Evolutionary conservation across 2,113 vertebrate species (phyloP).

Genomic region (Dasypus novemcinctus): DNA sequence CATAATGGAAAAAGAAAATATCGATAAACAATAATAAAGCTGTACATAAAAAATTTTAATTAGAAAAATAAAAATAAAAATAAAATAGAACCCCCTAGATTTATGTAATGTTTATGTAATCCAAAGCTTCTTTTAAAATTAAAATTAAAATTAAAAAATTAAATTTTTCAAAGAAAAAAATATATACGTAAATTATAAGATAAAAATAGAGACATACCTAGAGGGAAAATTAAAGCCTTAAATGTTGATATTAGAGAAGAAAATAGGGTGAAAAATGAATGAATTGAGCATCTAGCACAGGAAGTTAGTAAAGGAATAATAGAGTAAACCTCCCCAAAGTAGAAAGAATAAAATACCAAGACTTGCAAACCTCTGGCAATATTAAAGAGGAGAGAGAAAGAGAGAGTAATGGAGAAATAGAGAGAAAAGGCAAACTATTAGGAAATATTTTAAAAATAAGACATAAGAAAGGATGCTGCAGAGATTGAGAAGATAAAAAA

Average conservation of each 20-base stretch:
- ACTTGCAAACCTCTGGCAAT: background rate
- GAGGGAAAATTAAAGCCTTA: background rate
- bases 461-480: background rate
- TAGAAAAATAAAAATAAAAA: no score
- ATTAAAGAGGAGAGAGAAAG: background rate
- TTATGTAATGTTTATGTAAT: no score
- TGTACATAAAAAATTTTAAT: no score
- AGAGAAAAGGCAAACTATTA: background rate
- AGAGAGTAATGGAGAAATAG: fast-evolving
- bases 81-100: no score
- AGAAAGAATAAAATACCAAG: background rate
- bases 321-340: background rate
- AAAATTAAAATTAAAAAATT: no score
- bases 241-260: background rate
- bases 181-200: background rate
- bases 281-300: no score
- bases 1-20: background rate
- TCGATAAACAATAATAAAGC: background rate
- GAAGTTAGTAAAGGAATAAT: no score
- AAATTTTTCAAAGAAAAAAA: no score
- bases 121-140: no score
- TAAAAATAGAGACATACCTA: background rate
- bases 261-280: background rate
- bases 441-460: background rate
- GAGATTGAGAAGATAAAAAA: background rate